These are phyloP conservation scores for Rotaria magnacalcarata DNA, from an alignment of 2,888 invertebrate species.

Conservation along the genomic window DNA sequence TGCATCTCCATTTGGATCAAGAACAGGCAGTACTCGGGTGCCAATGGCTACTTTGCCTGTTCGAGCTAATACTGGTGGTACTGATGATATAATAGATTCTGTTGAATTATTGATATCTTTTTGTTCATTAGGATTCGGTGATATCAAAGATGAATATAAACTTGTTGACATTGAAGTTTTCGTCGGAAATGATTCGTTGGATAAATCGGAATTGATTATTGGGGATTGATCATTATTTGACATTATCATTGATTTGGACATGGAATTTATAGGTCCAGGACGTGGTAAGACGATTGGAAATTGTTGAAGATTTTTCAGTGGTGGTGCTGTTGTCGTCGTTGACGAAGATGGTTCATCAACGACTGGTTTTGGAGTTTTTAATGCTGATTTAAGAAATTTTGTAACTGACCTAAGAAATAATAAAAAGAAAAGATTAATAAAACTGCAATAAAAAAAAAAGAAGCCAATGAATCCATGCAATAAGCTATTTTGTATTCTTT, in stretches of 20 bases:
- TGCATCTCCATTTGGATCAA: background rate
- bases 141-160: background rate
- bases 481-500: background rate
- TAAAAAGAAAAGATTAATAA: no score
- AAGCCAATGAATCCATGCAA: background rate
- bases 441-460: no score
- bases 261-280: background rate
- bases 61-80: constrained; percentile 5
- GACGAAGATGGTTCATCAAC: background rate
- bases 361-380: background rate
- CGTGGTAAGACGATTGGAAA: background rate
- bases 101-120: background rate
- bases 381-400: background rate
- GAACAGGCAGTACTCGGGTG: constrained; percentile 27
- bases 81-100: background rate
- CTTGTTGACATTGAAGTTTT: background rate
- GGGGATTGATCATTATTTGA: background rate
- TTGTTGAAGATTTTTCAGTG: background rate
- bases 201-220: background rate
- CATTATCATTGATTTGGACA: background rate
- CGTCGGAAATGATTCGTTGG: background rate
- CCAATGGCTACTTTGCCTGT: background rate
- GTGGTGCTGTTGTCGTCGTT: no score
- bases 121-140: background rate
- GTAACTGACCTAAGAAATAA: background rate